These are phyloP conservation scores for Brienomyrus brachyistius DNA, from an alignment of 2,113 vertebrate species.

Conservation along the genomic window DNA sequence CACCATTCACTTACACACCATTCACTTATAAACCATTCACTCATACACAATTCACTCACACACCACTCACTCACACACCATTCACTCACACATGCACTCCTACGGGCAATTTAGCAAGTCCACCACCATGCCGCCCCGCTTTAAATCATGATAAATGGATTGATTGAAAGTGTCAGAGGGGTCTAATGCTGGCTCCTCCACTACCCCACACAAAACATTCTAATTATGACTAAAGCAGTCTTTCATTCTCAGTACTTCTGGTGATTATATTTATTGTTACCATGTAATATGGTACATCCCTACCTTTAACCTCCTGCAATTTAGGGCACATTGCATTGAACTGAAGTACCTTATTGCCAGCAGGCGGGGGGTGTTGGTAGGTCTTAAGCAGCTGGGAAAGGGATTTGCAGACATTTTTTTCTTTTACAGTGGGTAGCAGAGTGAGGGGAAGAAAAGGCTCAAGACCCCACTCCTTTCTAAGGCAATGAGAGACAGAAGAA, in stretches of 20 bases:
- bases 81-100: no score
- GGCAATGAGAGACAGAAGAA: not conserved
- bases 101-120: no score
- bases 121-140: no score
- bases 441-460: constrained; percentile 94
- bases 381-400: constrained; percentile 91
- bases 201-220: not conserved
- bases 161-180: not conserved
- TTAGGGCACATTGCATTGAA: not conserved
- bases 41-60: no score
- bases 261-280: not conserved
- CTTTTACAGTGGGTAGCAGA: constrained; percentile 84
- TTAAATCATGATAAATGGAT: constrained; percentile 8
- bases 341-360: constrained; percentile 77
- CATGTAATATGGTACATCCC: not conserved
- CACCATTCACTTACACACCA: no score
- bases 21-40: no score
- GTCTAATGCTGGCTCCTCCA: not conserved
- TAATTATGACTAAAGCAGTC: not conserved
- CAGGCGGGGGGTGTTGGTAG: constrained; percentile 84
- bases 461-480: constrained; percentile 95
- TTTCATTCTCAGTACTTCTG: not conserved
- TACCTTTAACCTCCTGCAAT: not conserved
- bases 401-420: constrained; percentile 90
- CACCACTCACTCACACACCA: no score